Conservation (phyloP, 2,888 invertebrate species). For the Drosophila merina region DNA sequence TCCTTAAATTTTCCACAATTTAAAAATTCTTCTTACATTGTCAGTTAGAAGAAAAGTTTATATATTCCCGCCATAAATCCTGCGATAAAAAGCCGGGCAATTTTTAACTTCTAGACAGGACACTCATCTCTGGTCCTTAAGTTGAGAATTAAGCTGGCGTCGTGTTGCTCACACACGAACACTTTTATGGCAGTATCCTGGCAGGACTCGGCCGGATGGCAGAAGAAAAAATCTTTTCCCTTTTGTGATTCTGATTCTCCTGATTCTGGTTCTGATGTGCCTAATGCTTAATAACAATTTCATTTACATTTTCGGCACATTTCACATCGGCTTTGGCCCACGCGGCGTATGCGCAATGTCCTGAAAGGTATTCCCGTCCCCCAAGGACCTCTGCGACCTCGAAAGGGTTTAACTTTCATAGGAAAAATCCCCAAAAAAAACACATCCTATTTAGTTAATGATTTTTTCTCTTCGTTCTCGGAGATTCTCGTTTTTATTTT, state of each 20-base stretch:
- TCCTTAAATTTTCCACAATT: too few species aligned
- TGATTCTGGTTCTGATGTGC: conserved; percentile 46
- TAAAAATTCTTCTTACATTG: neutral
- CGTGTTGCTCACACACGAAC: conserved; percentile 33
- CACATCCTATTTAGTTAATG: neutral
- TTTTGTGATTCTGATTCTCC: conserved; percentile 42
- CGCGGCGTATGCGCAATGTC: conserved; percentile 35
- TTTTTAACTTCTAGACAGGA: conserved; percentile 23
- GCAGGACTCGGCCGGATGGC: neutral
- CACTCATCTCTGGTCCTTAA: conserved; percentile 27
- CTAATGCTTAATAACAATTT: conserved; percentile 57
- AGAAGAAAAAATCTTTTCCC: conserved; percentile 5
- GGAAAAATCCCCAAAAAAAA: too few species aligned
- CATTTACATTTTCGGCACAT: conserved; percentile 53
- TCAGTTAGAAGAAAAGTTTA: neutral
- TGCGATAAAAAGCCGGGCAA: conserved; percentile 15
- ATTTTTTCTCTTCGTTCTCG: conserved; percentile 4
- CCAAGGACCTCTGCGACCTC: neutral
- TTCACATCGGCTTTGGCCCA: conserved; percentile 42
- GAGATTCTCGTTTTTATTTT: conserved; percentile 3
- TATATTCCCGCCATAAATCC: conserved; percentile 7
- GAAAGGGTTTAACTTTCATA: conserved; percentile 16
- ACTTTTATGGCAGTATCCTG: neutral
- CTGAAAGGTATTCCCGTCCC: conserved; percentile 27
- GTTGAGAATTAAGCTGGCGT: conserved; percentile 49